Evolutionary conservation across 2,888 invertebrate species (phyloP), one percentile per base, ranked within the genome.

Genomic region (Tigriopus californicus): DNA sequence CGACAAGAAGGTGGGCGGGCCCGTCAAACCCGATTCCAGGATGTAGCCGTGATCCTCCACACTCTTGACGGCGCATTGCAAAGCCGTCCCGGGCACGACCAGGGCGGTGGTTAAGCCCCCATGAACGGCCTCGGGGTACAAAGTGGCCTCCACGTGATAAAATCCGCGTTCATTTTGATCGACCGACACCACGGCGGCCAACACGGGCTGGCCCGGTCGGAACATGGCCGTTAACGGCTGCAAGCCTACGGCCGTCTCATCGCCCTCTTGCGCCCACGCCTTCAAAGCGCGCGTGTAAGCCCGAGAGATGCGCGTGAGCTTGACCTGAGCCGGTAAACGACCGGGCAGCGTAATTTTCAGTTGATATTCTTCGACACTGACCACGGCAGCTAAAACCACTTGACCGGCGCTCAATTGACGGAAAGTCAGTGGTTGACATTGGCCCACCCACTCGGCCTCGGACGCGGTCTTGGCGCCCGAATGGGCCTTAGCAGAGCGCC

Each of bases 11-110:
- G 56, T 44, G 13, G 44, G 18, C 5, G 15, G 6, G 4, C 24
- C 20, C 1, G 42, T 56, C 10, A 25, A 10, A 11, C 56, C 56
- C 11, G 44, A 22, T 20, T 56, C 56, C 22, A 56, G 13, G 1
- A 24, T 33, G 46, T 44, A 56, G 5, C 56, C 56, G 33, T 56
- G 56, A 44, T 56, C 56, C 44, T 56, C 42, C n/a, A 56, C 25
- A 11, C 24, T 22, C 12, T n/a, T 13, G 11, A 56, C 44, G 11
- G 44, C 44, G 8, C 33, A 33, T 33, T 33, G 33, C 33, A 33
- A 8, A 33, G 33, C 33, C 33, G 33, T 33, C 3, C 33, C 33
- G 33, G 33, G 33, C 33, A 33, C 3, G 4, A 33, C 33, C 33
- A 33, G 3, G 13, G 42, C 56, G 11, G n/a, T 18, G 18, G 44